phyloP scores from a whole-genome alignment of 1,140 invertebrate genomes.

The Drosophila tropicalis region DNA sequence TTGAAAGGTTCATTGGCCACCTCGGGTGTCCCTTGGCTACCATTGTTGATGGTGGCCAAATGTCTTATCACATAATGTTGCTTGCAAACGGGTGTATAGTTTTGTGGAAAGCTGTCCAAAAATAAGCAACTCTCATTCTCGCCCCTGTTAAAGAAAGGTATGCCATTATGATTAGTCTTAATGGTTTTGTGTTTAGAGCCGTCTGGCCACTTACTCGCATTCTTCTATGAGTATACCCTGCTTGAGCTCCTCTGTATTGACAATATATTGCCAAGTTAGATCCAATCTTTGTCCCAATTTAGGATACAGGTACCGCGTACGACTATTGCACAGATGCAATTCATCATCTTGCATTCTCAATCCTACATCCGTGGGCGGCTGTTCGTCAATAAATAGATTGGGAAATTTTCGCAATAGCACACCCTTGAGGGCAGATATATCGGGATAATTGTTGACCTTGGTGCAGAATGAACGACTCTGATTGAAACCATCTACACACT shows the following conservation, averaged over 20 bases:
- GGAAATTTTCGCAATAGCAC: constrained; percentile 46
- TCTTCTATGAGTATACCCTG: constrained; percentile 78
- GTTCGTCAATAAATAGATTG: constrained; percentile 67
- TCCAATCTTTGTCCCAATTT: constrained; percentile 46
- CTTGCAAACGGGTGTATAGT: constrained; percentile 85
- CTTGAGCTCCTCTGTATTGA: constrained; percentile 71
- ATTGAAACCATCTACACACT: constrained; percentile 53
- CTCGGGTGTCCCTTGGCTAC: constrained; percentile 36
- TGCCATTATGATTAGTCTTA: background rate
- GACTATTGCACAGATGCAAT: constrained; percentile 57
- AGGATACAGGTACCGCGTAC: constrained; percentile 52
- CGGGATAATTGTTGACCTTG: constrained; percentile 70
- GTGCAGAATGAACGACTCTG: constrained; percentile 67
- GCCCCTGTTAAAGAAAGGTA: constrained; percentile 45
- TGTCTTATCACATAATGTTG: constrained; percentile 85
- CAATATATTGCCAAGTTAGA: constrained; percentile 68
- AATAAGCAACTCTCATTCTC: constrained; percentile 72
- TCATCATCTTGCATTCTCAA: constrained; percentile 59
- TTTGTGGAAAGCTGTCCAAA: constrained; percentile 82
- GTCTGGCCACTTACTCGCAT: constrained; percentile 72
- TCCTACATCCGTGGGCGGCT: constrained; percentile 47
- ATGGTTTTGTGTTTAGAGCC: background rate
- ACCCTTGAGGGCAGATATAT: constrained; percentile 54
- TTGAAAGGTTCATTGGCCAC: constrained; percentile 80
- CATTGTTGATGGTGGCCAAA: constrained; percentile 56